Conservation (phyloP, 1,140 invertebrate species). For the Oedothorax gibbosus region DNA sequence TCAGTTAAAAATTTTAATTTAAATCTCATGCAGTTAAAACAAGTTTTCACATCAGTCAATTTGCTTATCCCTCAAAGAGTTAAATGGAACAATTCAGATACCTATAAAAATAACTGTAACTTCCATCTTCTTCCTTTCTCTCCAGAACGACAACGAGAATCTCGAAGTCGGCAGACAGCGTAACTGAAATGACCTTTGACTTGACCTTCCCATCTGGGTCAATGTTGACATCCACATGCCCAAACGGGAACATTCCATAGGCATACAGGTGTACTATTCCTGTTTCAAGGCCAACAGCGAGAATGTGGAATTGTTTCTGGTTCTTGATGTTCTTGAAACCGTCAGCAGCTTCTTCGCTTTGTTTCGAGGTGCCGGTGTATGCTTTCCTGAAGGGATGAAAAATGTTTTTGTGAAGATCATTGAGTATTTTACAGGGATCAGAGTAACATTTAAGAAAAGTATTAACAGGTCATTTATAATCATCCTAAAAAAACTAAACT, state of each 20-base stretch:
- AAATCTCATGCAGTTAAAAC: too few relatives aligned
- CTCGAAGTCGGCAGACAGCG: slow-evolving; percentile 69
- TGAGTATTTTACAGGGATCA: too few relatives aligned
- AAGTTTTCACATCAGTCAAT: too few relatives aligned
- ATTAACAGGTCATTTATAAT: too few relatives aligned
- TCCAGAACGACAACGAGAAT: slow-evolving; percentile 63
- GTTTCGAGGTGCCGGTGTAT: slow-evolving; percentile 71
- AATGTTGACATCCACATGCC: slow-evolving; percentile 72
- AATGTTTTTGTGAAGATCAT: not conserved
- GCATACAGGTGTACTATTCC: slow-evolving; percentile 81
- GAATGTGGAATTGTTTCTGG: slow-evolving; percentile 79
- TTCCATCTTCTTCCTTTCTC: slow-evolving; percentile 68
- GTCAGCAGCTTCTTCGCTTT: slow-evolving; percentile 74
- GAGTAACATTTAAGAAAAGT: too few relatives aligned
- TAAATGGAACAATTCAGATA: slow-evolving; percentile 74
- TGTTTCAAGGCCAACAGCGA: slow-evolving; percentile 81
- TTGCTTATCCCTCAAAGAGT: too few relatives aligned
- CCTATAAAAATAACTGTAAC: slow-evolving; percentile 66
- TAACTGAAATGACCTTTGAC: slow-evolving; percentile 54
- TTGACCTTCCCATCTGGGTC: slow-evolving; percentile 61
- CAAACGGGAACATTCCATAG: slow-evolving; percentile 86
- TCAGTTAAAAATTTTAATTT: too few relatives aligned
- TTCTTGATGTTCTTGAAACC: slow-evolving; percentile 76
- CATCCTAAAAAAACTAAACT: too few relatives aligned
- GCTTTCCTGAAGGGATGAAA: slow-evolving; percentile 73